A percentile compares a stretch with the other conserved stretches of the same genome.
phyloP scores from a whole-genome alignment of 2,113 vertebrate genomes.

The Lepisosteus osseus region DNA sequence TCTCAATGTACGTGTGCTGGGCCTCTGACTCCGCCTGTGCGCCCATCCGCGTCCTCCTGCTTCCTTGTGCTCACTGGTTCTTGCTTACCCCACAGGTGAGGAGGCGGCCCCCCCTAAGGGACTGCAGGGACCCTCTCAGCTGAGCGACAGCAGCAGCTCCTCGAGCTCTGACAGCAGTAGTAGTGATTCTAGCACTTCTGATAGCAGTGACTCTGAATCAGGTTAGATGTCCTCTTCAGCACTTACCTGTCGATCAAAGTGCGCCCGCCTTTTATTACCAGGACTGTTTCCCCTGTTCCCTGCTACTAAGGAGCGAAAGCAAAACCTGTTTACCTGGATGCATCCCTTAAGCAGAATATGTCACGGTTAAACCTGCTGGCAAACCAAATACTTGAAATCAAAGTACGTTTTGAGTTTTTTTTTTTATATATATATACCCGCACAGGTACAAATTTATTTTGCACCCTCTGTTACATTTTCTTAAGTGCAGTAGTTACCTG shows the following conservation, averaged over 20 bases:
- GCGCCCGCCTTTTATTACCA: neutral
- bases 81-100: conserved; percentile 48
- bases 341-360: neutral
- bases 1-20: conserved; percentile 49
- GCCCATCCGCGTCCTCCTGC: neutral
- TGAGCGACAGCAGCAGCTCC: conserved; percentile 69
- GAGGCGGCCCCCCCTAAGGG: conserved; percentile 7
- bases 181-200: conserved; percentile 65
- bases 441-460: conserved; percentile 18
- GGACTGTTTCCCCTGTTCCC: conserved; percentile 7
- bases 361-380: conserved; percentile 26
- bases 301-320: neutral
- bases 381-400: conserved; percentile 24
- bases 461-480: conserved; percentile 1
- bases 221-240: conserved; percentile 65
- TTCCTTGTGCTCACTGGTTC: neutral
- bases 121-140: conserved; percentile 37
- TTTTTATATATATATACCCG: conserved; percentile 7
- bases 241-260: conserved; percentile 13
- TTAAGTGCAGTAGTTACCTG: too few relatives aligned
- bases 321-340: neutral
- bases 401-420: neutral
- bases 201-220: conserved; percentile 77
- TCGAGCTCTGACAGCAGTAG: conserved; percentile 57
- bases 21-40: neutral